These are phyloP conservation scores for Poeciliopsis infans DNA, from an alignment of 2,797 vertebrate species.

Conservation along the genomic window DNA sequence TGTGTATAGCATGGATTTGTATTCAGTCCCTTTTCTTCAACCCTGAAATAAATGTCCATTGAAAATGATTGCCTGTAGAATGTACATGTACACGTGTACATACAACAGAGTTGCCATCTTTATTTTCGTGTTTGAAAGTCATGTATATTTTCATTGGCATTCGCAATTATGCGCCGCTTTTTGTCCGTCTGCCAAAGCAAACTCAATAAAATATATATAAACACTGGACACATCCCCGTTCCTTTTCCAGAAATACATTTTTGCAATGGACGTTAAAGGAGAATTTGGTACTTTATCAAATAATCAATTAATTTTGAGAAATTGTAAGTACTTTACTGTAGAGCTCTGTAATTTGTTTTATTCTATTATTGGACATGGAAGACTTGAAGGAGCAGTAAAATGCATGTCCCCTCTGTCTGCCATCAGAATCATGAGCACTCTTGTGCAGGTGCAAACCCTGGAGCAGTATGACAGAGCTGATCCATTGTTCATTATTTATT, in stretches of 20 bases:
- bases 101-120: background rate
- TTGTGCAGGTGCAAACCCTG: background rate
- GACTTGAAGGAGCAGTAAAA: conserved; percentile 1
- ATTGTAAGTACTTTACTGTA: background rate
- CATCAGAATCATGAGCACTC: background rate
- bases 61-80: background rate
- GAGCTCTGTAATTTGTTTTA: background rate
- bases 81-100: background rate
- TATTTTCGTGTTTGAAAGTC: background rate
- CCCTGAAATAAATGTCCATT: background rate
- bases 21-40: background rate
- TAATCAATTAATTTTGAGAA: background rate
- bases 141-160: background rate
- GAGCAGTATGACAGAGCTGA: background rate
- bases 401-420: background rate
- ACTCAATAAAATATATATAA: background rate
- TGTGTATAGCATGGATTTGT: background rate
- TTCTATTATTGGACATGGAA: background rate
- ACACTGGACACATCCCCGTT: background rate
- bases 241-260: background rate
- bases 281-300: background rate
- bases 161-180: background rate
- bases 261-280: background rate
- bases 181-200: background rate
- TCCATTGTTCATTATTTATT: background rate